Conservation (phyloP, 2,797 vertebrate species). For the Ambastaia sidthimunki region DNA sequence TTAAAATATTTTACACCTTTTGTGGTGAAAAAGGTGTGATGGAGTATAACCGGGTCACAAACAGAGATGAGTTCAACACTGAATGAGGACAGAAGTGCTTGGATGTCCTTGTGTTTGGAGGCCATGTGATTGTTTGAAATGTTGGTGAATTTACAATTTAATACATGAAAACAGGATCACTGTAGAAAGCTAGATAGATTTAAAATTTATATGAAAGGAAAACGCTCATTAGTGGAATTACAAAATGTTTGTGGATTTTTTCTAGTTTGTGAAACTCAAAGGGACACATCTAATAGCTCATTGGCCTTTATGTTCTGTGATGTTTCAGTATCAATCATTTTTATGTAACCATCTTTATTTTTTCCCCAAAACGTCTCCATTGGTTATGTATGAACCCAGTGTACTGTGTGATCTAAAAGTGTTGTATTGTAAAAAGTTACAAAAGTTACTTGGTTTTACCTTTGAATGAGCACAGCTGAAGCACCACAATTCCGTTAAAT, state of each 20-base stretch:
- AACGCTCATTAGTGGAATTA: not conserved
- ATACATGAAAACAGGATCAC: not conserved
- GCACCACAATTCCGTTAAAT: slow-evolving; percentile 8
- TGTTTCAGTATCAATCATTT: not conserved
- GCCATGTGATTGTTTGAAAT: not conserved
- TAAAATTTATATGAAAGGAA: not conserved
- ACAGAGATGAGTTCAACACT: not conserved
- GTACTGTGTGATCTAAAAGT: not conserved
- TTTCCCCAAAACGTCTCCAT: not conserved
- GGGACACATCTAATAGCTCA: not conserved
- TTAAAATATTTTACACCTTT: not conserved
- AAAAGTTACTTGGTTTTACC: not conserved
- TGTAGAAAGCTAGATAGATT: slow-evolving; percentile 5
- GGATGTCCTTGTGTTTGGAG: not conserved
- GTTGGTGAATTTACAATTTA: not conserved
- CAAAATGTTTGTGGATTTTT: not conserved
- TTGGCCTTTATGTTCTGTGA: not conserved
- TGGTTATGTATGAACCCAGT: slow-evolving; percentile 19
- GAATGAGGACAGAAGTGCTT: not conserved
- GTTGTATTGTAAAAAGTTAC: too few relatives aligned
- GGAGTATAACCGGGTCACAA: not conserved
- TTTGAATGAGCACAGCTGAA: too few relatives aligned
- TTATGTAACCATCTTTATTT: not conserved
- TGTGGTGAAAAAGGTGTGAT: not conserved
- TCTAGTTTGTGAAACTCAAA: not conserved